A percentile compares a stretch with the other conserved stretches of the same genome.
Evolutionary conservation across 2,888 invertebrate genomes (phyloP).

Genomic region (Ferdinandea cuprea): DNA sequence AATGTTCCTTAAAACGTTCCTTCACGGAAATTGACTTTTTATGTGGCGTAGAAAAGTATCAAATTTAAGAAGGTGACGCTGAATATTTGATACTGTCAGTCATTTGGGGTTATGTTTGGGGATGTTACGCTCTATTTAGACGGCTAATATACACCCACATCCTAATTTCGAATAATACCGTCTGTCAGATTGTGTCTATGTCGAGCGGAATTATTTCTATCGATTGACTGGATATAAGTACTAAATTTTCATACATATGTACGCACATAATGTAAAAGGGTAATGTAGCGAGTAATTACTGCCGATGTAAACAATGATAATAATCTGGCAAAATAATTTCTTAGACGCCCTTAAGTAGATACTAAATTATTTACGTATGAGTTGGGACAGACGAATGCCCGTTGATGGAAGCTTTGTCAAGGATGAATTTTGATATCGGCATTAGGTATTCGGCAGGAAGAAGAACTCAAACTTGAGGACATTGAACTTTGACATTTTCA

Average conservation of each 20-base stretch:
- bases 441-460: too few relatives aligned
- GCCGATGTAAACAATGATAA: background rate
- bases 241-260: too few relatives aligned
- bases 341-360: too few relatives aligned
- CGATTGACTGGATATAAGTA: too few relatives aligned
- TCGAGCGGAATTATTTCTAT: slow-evolving; percentile 4
- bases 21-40: slow-evolving; percentile 56
- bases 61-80: slow-evolving; percentile 21
- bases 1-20: slow-evolving; percentile 25
- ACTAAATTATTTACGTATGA: background rate
- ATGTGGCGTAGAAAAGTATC: background rate
- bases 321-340: too few relatives aligned
- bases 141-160: too few relatives aligned
- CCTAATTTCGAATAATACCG: too few relatives aligned
- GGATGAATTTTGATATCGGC: too few relatives aligned
- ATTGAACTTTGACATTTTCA: too few relatives aligned
- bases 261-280: background rate
- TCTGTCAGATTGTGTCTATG: background rate
- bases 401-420: too few relatives aligned
- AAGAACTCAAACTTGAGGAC: too few relatives aligned
- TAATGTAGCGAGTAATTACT: background rate
- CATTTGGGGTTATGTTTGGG: slow-evolving; percentile 1
- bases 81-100: slow-evolving; percentile 44
- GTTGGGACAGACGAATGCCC: too few relatives aligned
- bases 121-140: background rate